A percentile compares a stretch with the other conserved stretches of the same genome.
Conservation (phyloP, 2,113 vertebrate genomes). For the Rhinichthys klamathensis region DNA sequence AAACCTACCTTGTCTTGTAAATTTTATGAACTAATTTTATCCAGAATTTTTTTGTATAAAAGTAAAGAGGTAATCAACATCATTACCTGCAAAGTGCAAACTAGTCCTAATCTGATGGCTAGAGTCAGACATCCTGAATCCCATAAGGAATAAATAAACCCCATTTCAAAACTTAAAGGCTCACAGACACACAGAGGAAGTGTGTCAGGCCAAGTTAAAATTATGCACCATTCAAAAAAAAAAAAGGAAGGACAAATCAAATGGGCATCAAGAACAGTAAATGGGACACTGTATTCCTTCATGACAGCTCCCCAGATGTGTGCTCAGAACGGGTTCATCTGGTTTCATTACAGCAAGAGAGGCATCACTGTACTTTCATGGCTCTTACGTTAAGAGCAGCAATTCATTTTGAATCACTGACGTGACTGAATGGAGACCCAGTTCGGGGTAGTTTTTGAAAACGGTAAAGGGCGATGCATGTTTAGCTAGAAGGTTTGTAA, state of each 20-base stretch:
- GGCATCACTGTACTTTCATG: conserved; percentile 32
- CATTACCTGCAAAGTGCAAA: not conserved
- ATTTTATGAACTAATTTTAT: no score
- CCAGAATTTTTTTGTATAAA: not conserved
- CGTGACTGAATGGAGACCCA: not conserved
- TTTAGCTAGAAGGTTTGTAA: not conserved
- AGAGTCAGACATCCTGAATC: conserved; percentile 9
- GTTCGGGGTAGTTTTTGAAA: no score
- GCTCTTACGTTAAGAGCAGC: conserved; percentile 31
- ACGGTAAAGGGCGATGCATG: not conserved
- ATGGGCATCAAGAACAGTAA: conserved; percentile 45
- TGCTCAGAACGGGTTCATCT: conserved; percentile 23
- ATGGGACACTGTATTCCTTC: conserved; percentile 58
- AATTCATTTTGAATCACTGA: conserved; percentile 7
- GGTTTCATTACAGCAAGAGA: conserved; percentile 16
- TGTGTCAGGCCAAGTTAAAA: conserved; percentile 64
- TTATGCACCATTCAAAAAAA: conserved; percentile 57
- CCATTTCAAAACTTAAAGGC: conserved; percentile 48
- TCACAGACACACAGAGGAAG: conserved; percentile 51
- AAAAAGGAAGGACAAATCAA: conserved; percentile 55
- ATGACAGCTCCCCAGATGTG: conserved; percentile 32
- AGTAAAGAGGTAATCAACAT: not conserved
- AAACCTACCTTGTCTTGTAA: no score
- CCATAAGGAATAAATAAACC: conserved; percentile 53
- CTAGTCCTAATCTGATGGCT: not conserved